Percentiles rank a stretch among this genome's conserved stretches.
phyloP scores from a whole-genome alignment of 2,888 invertebrate genomes.

The Ceraclea dissimilis region DNA sequence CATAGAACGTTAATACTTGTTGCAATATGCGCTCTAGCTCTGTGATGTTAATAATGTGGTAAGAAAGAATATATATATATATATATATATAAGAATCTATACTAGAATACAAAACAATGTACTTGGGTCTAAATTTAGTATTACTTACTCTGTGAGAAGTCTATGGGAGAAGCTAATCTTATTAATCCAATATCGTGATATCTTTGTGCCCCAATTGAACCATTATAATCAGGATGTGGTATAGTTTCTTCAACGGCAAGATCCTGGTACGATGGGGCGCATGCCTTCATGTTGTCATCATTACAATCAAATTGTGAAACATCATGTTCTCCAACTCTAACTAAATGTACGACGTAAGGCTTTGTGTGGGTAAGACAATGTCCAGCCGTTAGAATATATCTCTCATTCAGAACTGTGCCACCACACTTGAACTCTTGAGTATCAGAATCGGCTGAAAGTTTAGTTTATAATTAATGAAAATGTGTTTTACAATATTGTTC shows the following conservation, averaged over 20 bases:
- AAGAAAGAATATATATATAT: too few relatives aligned
- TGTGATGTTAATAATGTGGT: too few relatives aligned
- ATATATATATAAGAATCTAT: too few relatives aligned
- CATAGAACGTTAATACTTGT: too few relatives aligned
- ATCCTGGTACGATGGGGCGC: constrained; percentile 42
- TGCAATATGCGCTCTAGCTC: too few relatives aligned
- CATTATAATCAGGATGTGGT: constrained; percentile 47
- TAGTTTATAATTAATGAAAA: too few relatives aligned
- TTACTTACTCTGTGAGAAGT: constrained; percentile 10
- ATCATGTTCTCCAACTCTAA: constrained; percentile 59
- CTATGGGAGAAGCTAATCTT: constrained; percentile 41
- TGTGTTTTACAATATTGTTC: too few relatives aligned
- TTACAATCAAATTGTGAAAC: constrained; percentile 40
- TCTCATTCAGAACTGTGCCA: constrained; percentile 8
- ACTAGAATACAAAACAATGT: too few relatives aligned
- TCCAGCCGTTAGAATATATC: constrained; percentile 15
- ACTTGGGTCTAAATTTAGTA: too few relatives aligned
- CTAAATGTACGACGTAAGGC: constrained; percentile 36
- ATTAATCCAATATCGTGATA: constrained; percentile 54
- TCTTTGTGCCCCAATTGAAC: constrained; percentile 23
- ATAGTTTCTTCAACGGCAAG: constrained; percentile 40
- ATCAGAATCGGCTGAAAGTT: too few relatives aligned
- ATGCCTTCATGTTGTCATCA: too few relatives aligned
- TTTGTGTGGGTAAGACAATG: constrained; percentile 9
- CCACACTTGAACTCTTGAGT: constrained; percentile 5